A percentile compares a stretch with the other conserved stretches of the same genome.
These are phyloP conservation scores for Helicoverpa assulta DNA, from an alignment of 2,888 invertebrate species.

Conservation along the genomic window DNA sequence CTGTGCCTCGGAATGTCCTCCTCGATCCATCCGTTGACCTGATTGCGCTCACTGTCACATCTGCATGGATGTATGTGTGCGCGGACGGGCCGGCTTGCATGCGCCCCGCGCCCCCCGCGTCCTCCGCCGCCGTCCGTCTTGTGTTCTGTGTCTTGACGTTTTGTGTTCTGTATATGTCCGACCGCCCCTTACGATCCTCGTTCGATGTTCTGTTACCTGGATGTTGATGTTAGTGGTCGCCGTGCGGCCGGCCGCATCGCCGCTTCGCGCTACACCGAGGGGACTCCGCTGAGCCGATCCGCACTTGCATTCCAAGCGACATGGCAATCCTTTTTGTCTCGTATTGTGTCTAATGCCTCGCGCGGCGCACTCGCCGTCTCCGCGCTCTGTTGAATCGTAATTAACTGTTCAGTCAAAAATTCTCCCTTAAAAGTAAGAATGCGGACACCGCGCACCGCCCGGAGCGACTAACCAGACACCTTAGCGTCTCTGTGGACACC, in stretches of 20 bases:
- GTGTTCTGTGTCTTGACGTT: constrained; percentile 89
- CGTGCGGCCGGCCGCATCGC: constrained; percentile 70
- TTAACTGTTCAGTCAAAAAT: constrained; percentile 53
- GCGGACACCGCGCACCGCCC: constrained; percentile 72
- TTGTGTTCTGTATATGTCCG: constrained; percentile 87
- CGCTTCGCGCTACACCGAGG: constrained; percentile 74
- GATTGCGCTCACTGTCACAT: constrained; percentile 84
- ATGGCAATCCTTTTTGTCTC: constrained; percentile 86
- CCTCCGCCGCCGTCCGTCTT: constrained; percentile 82
- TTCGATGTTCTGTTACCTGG: constrained; percentile 79
- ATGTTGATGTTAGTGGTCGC: constrained; percentile 80
- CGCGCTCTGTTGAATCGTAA: constrained; percentile 63
- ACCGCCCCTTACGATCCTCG: constrained; percentile 76
- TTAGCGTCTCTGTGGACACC: constrained; percentile 79
- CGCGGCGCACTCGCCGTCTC: constrained; percentile 66
- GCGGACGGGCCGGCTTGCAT: constrained; percentile 84
- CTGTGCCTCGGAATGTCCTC: constrained; percentile 91
- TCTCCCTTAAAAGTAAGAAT: constrained; percentile 58
- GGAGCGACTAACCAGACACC: constrained; percentile 77
- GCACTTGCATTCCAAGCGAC: constrained; percentile 91
- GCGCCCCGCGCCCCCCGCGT: constrained; percentile 80
- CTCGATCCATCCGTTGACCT: constrained; percentile 87
- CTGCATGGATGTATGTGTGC: constrained; percentile 86
- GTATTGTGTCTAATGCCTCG: constrained; percentile 75
- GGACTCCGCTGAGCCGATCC: constrained; percentile 80